Percentiles rank a stretch among this genome's conserved stretches.
Conservation (phyloP, 2,113 vertebrate species). For the Opisthocomus hoazin region DNA sequence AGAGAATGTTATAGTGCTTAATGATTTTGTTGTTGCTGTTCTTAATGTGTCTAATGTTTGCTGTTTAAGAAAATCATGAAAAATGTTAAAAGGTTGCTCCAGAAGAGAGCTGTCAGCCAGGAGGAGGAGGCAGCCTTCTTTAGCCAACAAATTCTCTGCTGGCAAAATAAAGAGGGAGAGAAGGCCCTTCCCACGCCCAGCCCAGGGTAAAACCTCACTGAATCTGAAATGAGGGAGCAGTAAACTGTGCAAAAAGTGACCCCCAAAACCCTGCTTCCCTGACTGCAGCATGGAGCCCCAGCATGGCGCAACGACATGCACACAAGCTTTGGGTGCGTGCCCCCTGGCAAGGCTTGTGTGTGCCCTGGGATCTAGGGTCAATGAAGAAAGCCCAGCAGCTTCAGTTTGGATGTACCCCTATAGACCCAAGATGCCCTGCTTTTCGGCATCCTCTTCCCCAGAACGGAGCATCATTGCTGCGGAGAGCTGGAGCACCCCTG, state of each 20-base stretch:
- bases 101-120: constrained; percentile 26
- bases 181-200: neutral
- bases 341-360: neutral
- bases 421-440: neutral
- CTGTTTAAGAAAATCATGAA: constrained; percentile 74
- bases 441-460: neutral
- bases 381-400: neutral
- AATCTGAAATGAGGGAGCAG: neutral
- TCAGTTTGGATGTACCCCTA: neutral
- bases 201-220: neutral
- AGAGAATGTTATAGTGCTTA: constrained; percentile 67
- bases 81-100: constrained; percentile 70
- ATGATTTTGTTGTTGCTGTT: constrained; percentile 75
- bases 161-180: neutral
- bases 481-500: neutral
- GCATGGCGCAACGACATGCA: rapidly evolving
- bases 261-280: neutral
- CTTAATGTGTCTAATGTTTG: constrained; percentile 76
- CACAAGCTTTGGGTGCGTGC: rapidly evolving
- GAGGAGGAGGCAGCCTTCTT: neutral
- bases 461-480: neutral
- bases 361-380: rapidly evolving
- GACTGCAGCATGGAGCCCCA: neutral
- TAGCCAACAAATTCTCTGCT: neutral
- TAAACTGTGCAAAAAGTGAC: rapidly evolving